Conservation (phyloP, 1,140 invertebrate genomes). For the Drosophila rhopaloa region DNA sequence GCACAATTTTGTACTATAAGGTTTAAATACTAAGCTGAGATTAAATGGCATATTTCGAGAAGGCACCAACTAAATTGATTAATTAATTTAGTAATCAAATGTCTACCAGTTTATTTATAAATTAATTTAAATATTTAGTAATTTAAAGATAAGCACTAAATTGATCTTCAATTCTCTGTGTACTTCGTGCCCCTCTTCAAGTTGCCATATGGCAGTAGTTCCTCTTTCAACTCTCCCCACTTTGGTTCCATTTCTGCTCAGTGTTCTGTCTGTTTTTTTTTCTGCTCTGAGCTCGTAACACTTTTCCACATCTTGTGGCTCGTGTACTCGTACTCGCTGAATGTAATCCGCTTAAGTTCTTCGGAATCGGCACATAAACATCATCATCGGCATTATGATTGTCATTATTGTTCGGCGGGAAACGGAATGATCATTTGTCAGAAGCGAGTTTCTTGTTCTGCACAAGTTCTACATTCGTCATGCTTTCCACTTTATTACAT, state of each 20-base stretch:
- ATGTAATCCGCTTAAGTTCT: conserved; percentile 78
- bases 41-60: neutral
- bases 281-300: conserved; percentile 65
- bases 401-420: conserved; percentile 33
- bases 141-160: too few relatives aligned
- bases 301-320: conserved; percentile 59
- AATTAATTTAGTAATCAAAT: too few relatives aligned
- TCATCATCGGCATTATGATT: conserved; percentile 51
- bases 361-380: conserved; percentile 74
- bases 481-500: conserved; percentile 71
- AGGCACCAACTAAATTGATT: too few relatives aligned
- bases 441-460: conserved; percentile 40
- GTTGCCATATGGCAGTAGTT: conserved; percentile 56
- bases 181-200: conserved; percentile 7
- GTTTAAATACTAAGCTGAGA: neutral
- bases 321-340: conserved; percentile 19
- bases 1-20: neutral
- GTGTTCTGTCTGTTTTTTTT: conserved; percentile 28
- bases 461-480: conserved; percentile 60
- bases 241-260: conserved; percentile 31
- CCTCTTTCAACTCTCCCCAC: conserved; percentile 21
- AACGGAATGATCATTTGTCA: conserved; percentile 21
- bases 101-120: too few relatives aligned
- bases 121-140: too few relatives aligned
- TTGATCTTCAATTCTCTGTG: neutral